Evolutionary conservation across 2,113 vertebrate species (phyloP).

Genomic region (Sceloporus tristichus): DNA sequence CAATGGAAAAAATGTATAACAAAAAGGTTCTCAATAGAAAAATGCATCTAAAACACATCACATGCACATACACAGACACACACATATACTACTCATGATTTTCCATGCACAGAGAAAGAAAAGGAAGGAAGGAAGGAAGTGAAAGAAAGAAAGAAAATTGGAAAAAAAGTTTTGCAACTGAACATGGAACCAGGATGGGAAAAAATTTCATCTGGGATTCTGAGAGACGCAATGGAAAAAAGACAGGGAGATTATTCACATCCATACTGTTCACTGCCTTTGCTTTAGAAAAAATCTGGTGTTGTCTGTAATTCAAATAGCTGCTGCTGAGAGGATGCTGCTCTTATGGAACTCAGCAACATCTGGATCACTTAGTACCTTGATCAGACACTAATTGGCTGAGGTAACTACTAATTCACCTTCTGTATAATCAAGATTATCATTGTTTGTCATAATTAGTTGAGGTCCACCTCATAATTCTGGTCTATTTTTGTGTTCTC

Average conservation of each 20-base stretch:
- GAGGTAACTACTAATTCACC: constrained; percentile 37
- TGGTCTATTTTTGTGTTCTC: constrained; percentile 31
- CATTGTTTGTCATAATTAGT: constrained; percentile 15
- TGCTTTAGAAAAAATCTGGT: neutral
- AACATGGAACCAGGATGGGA: neutral
- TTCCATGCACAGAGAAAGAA: neutral
- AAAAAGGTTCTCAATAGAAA: no score
- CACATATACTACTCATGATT: neutral
- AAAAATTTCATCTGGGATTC: neutral
- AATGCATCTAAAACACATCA: neutral
- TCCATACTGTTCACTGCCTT: neutral
- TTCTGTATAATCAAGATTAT: constrained; percentile 13
- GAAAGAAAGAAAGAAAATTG: no score
- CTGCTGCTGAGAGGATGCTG: neutral
- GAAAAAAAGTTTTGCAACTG: neutral
- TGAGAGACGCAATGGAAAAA: neutral
- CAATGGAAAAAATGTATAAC: no score
- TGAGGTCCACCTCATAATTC: constrained; percentile 31
- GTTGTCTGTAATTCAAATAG: neutral
- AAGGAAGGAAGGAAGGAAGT: no score
- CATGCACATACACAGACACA: neutral
- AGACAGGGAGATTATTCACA: neutral
- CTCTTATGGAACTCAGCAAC: neutral
- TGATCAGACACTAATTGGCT: constrained; percentile 40
- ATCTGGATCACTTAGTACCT: constrained; percentile 38